A percentile compares a stretch with the other conserved stretches of the same genome.
These are phyloP conservation scores for Anolis carolinensis DNA, from an alignment of 2,113 vertebrate species.

Conservation along the genomic window DNA sequence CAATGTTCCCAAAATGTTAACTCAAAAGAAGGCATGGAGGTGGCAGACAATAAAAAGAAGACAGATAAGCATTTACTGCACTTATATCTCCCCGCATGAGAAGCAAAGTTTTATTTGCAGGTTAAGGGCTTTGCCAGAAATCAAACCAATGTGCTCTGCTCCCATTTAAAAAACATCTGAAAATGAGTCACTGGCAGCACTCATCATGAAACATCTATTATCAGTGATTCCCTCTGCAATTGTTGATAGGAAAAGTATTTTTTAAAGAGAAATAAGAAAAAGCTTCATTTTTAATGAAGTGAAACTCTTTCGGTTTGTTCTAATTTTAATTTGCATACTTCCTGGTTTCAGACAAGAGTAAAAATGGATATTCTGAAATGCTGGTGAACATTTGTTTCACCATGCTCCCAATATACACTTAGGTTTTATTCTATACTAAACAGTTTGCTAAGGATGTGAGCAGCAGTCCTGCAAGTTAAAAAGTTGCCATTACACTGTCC, in stretches of 20 bases:
- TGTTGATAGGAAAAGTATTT: neutral
- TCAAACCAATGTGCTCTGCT: neutral
- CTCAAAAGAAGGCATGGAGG: neutral
- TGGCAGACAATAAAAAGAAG: neutral
- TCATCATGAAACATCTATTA: neutral
- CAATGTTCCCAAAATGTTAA: neutral
- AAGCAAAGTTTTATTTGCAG: neutral
- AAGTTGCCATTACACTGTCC: neutral
- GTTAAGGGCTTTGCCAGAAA: neutral
- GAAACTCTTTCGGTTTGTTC: slow-evolving; percentile 23
- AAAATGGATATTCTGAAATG: slow-evolving; percentile 28
- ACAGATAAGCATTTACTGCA: neutral
- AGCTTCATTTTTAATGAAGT: neutral
- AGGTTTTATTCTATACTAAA: neutral
- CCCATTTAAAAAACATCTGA: neutral
- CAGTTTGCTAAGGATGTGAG: neutral
- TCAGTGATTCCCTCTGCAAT: neutral
- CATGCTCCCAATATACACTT: neutral
- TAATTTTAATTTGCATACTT: slow-evolving; percentile 43
- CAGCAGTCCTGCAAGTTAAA: neutral
- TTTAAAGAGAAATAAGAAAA: neutral
- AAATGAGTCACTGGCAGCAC: neutral
- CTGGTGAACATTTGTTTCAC: rapidly evolving
- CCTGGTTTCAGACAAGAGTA: slow-evolving; percentile 15
- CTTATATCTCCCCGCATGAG: neutral